A percentile compares a stretch with the other conserved stretches of the same genome.
Conservation (phyloP, 2,888 invertebrate genomes). For the Dusona sp. region DNA sequence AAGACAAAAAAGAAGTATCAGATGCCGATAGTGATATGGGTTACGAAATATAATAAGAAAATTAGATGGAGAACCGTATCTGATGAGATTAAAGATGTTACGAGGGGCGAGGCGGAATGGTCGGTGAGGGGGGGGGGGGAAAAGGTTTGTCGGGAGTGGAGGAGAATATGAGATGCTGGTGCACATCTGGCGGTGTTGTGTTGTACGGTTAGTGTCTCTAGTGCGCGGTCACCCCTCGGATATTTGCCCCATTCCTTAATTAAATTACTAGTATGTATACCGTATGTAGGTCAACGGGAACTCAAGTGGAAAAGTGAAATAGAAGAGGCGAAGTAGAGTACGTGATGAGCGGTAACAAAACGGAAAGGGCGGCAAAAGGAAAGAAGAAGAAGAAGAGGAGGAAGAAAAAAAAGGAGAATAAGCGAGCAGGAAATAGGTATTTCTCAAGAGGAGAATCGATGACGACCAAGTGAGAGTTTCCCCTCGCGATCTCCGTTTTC, state of each 20-base stretch:
- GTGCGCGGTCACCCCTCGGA: constrained; percentile 11
- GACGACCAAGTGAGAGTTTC: constrained; percentile 37
- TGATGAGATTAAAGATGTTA: constrained; percentile 14
- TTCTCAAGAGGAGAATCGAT: constrained; percentile 41
- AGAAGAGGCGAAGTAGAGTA: not conserved
- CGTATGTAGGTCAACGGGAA: constrained; percentile 43
- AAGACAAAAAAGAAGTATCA: not conserved
- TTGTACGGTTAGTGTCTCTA: not conserved
- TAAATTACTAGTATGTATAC: constrained; percentile 3
- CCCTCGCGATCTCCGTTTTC: not conserved
- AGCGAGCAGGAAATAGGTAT: constrained; percentile 7
- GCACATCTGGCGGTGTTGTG: not conserved
- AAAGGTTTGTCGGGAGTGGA: too few relatives aligned
- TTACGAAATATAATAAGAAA: constrained; percentile 9
- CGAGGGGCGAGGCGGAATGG: not conserved
- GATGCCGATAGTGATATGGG: not conserved
- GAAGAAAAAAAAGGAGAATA: not conserved
- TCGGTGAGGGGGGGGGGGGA: not conserved
- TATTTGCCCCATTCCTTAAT: constrained; percentile 31
- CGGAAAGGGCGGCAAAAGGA: not conserved
- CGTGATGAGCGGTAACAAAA: not conserved
- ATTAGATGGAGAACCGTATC: constrained; percentile 2
- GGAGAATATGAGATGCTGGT: not conserved
- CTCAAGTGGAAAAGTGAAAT: constrained; percentile 35
- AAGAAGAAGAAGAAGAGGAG: not conserved